These are phyloP conservation scores for Microcaecilia unicolor DNA, from an alignment of 2,797 vertebrate genomes.

Conservation along the genomic window DNA sequence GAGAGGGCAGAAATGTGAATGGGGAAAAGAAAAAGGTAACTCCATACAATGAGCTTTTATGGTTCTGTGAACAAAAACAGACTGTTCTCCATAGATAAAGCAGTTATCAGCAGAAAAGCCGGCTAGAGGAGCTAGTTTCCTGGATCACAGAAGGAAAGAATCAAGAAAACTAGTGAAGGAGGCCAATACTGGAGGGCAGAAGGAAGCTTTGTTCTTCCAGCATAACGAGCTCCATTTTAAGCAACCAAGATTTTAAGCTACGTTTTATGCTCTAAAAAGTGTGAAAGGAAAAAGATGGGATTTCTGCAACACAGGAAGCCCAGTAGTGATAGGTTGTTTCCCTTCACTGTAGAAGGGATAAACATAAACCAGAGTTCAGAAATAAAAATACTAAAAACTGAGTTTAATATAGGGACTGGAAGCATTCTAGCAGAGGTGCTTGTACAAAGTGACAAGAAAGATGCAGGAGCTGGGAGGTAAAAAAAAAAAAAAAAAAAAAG, in stretches of 20 bases:
- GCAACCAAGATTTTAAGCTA: constrained; percentile 45
- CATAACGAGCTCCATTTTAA: constrained; percentile 23
- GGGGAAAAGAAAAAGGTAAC: too few species aligned
- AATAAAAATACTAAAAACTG: constrained; percentile 39
- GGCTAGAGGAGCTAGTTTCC: constrained; percentile 3
- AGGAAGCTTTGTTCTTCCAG: constrained; percentile 30
- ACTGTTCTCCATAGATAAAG: too few species aligned
- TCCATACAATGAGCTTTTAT: too few species aligned
- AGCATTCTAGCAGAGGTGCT: constrained; percentile 35
- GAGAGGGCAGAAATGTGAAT: too few species aligned
- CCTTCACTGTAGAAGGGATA: constrained; percentile 44
- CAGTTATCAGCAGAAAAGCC: neutral
- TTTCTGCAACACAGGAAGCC: constrained; percentile 44
- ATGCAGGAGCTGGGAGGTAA: constrained; percentile 12
- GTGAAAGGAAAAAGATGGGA: constrained; percentile 46
- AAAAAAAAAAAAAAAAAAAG: too few species aligned
- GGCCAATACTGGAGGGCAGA: constrained; percentile 14
- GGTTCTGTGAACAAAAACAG: too few species aligned
- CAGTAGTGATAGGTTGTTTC: constrained; percentile 37
- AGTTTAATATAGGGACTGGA: constrained; percentile 44
- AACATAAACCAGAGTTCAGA: constrained; percentile 44
- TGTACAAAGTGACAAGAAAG: constrained; percentile 26
- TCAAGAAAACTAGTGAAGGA: neutral
- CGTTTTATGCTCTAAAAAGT: constrained; percentile 72
- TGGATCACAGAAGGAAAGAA: constrained; percentile 4